A percentile compares a stretch with the other conserved stretches of the same genome.
Conservation (phyloP, 2,888 invertebrate species). For the Malthinus seriepunctatus region DNA sequence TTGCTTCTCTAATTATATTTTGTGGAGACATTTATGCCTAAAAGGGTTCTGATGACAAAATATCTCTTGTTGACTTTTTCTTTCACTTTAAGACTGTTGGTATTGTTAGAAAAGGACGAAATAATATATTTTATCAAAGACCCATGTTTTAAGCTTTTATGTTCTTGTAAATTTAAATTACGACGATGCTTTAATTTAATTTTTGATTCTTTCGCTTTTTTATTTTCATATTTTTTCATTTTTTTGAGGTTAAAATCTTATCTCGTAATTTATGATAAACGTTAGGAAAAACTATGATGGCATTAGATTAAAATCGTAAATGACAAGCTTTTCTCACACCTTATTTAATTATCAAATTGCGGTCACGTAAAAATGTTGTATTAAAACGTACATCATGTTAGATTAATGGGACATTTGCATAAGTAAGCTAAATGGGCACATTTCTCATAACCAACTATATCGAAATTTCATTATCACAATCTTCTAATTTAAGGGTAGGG, state of each 20-base stretch:
- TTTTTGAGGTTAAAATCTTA: too few species aligned
- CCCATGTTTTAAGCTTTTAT: constrained; percentile 18
- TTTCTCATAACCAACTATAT: background rate
- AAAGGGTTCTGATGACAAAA: constrained; percentile 44
- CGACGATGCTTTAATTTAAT: constrained; percentile 9
- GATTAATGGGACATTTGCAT: background rate
- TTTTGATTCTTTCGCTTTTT: background rate
- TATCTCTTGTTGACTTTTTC: constrained; percentile 39
- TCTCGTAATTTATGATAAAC: background rate
- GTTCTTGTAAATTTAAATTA: constrained; percentile 31
- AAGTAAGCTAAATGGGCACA: background rate
- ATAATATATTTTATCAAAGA: constrained; percentile 1
- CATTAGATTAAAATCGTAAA: constrained; percentile 17
- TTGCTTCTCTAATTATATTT: constrained; percentile 44
- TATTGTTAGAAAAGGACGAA: constrained; percentile 3
- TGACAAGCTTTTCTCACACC: constrained; percentile 23
- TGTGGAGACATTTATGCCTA: constrained; percentile 43
- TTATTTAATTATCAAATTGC: constrained; percentile 26
- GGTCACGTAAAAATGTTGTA: constrained; percentile 15
- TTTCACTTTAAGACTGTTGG: constrained; percentile 14
- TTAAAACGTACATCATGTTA: constrained; percentile 15
- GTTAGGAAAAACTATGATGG: background rate
- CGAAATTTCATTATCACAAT: too few species aligned
- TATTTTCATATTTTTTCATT: too few species aligned
- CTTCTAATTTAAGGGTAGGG: too few species aligned